These are phyloP conservation scores for Melanerpes aurifrons DNA, from an alignment of 2,113 vertebrate genomes.

Conservation along the genomic window DNA sequence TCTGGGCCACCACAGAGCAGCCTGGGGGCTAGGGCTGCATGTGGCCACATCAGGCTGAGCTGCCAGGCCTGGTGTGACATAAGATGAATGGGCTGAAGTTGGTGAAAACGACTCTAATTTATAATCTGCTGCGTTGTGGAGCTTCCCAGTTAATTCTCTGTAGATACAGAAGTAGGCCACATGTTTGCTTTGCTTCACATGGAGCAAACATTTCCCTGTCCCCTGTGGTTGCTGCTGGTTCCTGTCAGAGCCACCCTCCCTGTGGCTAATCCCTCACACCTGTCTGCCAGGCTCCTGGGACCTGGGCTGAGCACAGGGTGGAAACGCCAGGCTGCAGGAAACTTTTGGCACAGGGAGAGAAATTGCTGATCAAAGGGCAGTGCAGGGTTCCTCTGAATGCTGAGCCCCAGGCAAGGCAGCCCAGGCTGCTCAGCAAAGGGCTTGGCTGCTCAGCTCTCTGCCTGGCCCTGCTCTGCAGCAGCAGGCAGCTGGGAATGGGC, in stretches of 20 bases:
- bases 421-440: not conserved
- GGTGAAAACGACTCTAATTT: constrained; percentile 82
- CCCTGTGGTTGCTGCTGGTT: constrained; percentile 71
- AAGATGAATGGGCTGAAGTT: constrained; percentile 80
- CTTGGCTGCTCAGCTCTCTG: not conserved
- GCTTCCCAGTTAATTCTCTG: constrained; percentile 82
- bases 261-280: constrained; percentile 78
- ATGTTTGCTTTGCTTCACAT: constrained; percentile 81
- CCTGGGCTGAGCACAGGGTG: constrained; percentile 6
- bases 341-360: constrained; percentile 61
- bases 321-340: constrained; percentile 67
- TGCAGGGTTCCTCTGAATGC: not conserved
- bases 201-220: constrained; percentile 79
- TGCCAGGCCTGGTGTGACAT: constrained; percentile 75
- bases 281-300: constrained; percentile 74
- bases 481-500: not conserved
- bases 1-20: not conserved
- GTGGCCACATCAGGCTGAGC: not conserved
- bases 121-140: constrained; percentile 80
- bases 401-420: not conserved
- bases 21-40: not conserved
- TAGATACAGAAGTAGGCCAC: constrained; percentile 81
- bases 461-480: fast-evolving
- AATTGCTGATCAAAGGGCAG: constrained; percentile 62
- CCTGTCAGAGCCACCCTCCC: constrained; percentile 68